Conservation (phyloP, 2,797 vertebrate genomes). For the Enteromius radiatus region DNA sequence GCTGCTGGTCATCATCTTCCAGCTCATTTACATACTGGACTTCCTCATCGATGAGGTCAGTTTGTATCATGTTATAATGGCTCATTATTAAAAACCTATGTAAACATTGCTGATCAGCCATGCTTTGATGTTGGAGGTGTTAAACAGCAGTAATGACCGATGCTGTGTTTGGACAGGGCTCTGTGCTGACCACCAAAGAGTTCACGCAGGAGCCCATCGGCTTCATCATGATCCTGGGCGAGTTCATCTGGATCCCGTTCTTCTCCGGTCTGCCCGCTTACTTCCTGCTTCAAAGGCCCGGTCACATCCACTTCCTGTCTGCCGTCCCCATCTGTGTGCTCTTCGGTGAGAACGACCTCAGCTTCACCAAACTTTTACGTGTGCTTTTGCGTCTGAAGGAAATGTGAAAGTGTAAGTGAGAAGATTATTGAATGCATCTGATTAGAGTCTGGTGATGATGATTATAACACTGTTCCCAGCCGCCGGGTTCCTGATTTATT, state of each 20-base stretch:
- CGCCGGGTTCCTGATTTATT: constrained; percentile 58
- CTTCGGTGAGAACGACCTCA: constrained; percentile 42
- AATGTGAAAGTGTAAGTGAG: too few relatives aligned
- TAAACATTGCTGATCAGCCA: too few relatives aligned
- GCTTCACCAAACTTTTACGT: too few relatives aligned
- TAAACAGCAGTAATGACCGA: background rate
- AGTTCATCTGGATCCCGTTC: constrained; percentile 65
- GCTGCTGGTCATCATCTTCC: constrained; percentile 55
- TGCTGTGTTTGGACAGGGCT: constrained; percentile 36
- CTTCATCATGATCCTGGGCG: constrained; percentile 63
- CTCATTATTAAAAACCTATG: too few relatives aligned
- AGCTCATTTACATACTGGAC: constrained; percentile 62
- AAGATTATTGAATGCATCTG: too few relatives aligned
- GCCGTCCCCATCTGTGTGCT: constrained; percentile 46
- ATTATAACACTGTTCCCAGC: constrained; percentile 32
- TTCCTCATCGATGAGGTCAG: constrained; percentile 61
- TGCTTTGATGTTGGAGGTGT: too few relatives aligned
- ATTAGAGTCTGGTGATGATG: too few relatives aligned
- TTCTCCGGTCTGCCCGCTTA: constrained; percentile 57
- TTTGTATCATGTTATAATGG: background rate
- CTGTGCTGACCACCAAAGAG: constrained; percentile 62
- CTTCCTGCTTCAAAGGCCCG: constrained; percentile 57
- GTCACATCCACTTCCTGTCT: constrained; percentile 30
- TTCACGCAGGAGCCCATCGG: constrained; percentile 61
- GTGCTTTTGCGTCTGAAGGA: too few relatives aligned